These are phyloP conservation scores for Clarias laeviceps DNA, from an alignment of 2,797 vertebrate genomes.

Conservation along the genomic window DNA sequence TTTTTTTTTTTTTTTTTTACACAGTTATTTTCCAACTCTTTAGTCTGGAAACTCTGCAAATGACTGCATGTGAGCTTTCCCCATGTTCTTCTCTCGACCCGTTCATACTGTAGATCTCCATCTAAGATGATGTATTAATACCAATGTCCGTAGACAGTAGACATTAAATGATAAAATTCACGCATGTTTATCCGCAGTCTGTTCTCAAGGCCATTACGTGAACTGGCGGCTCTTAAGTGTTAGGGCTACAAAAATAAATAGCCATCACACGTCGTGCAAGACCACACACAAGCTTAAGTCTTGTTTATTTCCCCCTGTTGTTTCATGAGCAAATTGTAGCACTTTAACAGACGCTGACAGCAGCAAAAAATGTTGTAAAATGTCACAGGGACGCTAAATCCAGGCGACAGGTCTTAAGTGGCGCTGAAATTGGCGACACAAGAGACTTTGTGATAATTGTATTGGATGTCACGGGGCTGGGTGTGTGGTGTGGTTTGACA, in stretches of 20 bases:
- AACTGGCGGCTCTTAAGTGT: constrained; percentile 4
- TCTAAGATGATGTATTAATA: background rate
- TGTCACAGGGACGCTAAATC: constrained; percentile 52
- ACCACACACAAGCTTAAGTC: constrained; percentile 20
- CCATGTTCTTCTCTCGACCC: background rate
- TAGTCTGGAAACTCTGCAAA: background rate
- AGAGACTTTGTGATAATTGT: constrained; percentile 49
- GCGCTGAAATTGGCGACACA: constrained; percentile 36
- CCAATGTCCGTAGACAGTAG: background rate
- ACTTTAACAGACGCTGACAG: constrained; percentile 30
- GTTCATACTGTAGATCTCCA: background rate
- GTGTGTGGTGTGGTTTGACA: constrained; percentile 51
- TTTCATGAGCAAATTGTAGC: constrained; percentile 33
- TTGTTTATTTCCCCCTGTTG: constrained; percentile 21
- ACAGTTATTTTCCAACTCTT: constrained; percentile 7
- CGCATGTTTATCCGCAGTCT: constrained; percentile 2
- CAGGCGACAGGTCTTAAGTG: constrained; percentile 48
- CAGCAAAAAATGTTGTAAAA: constrained; percentile 50
- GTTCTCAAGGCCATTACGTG: constrained; percentile 15
- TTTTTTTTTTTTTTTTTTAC: background rate
- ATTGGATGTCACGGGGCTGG: constrained; percentile 46
- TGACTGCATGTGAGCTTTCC: background rate
- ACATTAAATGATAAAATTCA: background rate
- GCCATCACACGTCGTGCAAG: constrained; percentile 1
- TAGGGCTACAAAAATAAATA: constrained; percentile 24